phyloP scores from a whole-genome alignment of 2,797 vertebrate species.

The Rhabdomys pumilio region DNA sequence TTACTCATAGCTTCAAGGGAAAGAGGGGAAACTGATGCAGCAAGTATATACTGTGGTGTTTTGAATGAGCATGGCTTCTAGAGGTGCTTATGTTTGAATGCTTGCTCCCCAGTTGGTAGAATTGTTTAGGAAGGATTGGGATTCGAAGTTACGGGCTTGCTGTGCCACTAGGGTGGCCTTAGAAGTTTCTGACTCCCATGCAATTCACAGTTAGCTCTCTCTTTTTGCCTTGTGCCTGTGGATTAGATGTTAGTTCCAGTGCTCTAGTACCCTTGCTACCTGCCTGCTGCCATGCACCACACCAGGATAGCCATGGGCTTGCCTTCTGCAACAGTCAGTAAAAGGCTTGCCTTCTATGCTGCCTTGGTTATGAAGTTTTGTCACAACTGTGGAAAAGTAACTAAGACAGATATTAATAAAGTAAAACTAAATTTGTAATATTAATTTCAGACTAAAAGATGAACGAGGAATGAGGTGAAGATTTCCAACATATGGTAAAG shows the following conservation, averaged over 20 bases:
- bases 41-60: background rate
- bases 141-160: background rate
- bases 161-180: background rate
- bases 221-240: background rate
- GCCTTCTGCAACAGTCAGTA: background rate
- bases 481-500: background rate
- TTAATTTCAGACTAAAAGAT: background rate
- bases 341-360: background rate
- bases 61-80: background rate
- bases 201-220: background rate
- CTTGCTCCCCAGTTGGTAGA: background rate
- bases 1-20: background rate
- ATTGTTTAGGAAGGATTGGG: too few relatives aligned
- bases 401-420: background rate
- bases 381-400: background rate
- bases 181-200: background rate
- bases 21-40: background rate
- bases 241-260: too few relatives aligned
- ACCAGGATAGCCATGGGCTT: background rate
- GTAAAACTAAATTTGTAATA: background rate
- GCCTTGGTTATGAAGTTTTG: background rate
- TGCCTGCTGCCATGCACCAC: background rate
- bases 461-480: background rate
- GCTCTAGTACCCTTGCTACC: background rate
- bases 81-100: too few relatives aligned